phyloP scores from a whole-genome alignment of 2,113 vertebrate species.

The Caretta caretta region DNA sequence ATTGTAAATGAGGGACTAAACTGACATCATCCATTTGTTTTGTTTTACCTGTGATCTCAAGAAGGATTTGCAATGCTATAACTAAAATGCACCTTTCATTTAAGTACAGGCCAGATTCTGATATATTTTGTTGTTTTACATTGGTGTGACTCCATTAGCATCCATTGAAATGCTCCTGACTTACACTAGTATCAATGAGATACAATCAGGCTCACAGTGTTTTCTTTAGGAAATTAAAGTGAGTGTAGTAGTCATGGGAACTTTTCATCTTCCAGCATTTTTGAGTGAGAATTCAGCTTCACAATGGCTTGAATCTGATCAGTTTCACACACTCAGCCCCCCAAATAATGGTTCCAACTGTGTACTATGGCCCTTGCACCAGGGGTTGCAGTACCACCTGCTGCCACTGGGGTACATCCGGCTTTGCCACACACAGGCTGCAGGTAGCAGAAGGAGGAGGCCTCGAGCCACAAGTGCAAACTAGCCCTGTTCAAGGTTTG shows the following conservation, averaged over 20 bases:
- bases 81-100: background rate
- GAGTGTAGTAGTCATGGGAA: background rate
- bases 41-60: background rate
- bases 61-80: background rate
- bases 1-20: background rate
- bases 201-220: background rate
- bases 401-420: background rate
- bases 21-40: background rate
- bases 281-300: background rate
- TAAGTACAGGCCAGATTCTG: background rate
- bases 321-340: background rate
- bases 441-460: background rate
- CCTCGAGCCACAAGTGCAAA: background rate
- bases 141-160: background rate
- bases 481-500: background rate
- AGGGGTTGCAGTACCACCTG: background rate
- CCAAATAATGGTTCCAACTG: rapidly evolving
- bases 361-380: background rate
- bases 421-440: no score
- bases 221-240: background rate
- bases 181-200: background rate
- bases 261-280: background rate
- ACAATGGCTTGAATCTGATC: background rate
- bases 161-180: background rate
- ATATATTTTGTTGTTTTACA: background rate